These are phyloP conservation scores for Nemotelus nigrinus DNA, from an alignment of 2,888 invertebrate genomes.

Conservation along the genomic window DNA sequence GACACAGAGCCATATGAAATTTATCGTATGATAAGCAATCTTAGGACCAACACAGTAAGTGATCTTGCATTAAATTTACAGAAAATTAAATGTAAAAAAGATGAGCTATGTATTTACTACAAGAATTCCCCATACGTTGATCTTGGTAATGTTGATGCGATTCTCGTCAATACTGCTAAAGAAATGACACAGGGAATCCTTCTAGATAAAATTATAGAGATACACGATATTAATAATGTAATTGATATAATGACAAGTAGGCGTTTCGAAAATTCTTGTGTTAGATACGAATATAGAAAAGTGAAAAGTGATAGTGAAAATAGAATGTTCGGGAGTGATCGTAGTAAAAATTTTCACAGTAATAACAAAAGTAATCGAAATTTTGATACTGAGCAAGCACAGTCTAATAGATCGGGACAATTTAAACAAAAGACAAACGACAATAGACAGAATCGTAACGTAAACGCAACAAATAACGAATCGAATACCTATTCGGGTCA, in stretches of 20 bases:
- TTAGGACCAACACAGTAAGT: slow-evolving; percentile 2
- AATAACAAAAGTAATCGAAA: too few species aligned
- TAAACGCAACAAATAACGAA: too few species aligned
- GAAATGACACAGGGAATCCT: slow-evolving; percentile 44
- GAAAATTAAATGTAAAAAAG: slow-evolving; percentile 21
- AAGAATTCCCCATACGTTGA: slow-evolving; percentile 36
- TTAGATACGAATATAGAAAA: too few species aligned
- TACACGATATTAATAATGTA: slow-evolving; percentile 33
- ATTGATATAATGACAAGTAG: slow-evolving; percentile 30
- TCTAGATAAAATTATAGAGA: slow-evolving; percentile 44
- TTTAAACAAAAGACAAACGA: too few species aligned
- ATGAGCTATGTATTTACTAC: slow-evolving; percentile 46
- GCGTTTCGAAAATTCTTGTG: too few species aligned
- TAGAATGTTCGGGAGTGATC: too few species aligned
- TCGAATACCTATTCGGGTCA: too few species aligned
- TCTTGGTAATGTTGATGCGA: slow-evolving; percentile 40
- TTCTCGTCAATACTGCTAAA: slow-evolving; percentile 42
- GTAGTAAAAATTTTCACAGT: too few species aligned
- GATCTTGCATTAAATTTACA: slow-evolving; percentile 20
- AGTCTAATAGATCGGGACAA: too few species aligned
- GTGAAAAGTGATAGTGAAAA: too few species aligned
- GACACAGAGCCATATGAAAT: slow-evolving; percentile 18
- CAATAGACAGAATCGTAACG: too few species aligned
- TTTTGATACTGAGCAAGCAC: too few species aligned
- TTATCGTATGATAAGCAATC: slow-evolving; percentile 6